Conservation (phyloP, 1,140 invertebrate genomes). For the Sycobia sp. region DNA sequence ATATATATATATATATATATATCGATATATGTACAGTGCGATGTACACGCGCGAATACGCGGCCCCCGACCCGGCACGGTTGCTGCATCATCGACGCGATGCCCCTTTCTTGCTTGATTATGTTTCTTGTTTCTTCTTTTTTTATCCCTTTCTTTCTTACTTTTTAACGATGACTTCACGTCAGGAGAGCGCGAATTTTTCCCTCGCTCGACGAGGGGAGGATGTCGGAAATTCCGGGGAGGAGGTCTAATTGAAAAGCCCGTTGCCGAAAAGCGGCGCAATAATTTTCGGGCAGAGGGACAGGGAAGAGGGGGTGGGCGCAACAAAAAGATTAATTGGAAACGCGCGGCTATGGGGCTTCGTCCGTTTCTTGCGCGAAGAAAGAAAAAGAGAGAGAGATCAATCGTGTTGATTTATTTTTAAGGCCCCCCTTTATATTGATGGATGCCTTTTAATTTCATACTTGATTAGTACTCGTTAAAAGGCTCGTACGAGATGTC, state of each 20-base stretch:
- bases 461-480: conserved; percentile 29
- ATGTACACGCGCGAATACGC: not conserved
- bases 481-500: conserved; percentile 18
- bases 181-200: conserved; percentile 3
- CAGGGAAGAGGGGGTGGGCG: too few relatives aligned
- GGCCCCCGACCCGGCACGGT: not conserved
- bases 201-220: not conserved
- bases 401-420: conserved; percentile 31
- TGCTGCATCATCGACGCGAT: conserved; percentile 3
- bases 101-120: too few relatives aligned
- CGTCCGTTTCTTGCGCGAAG: conserved; percentile 1
- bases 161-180: not conserved
- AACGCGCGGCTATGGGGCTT: not conserved
- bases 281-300: too few relatives aligned
- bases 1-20: too few relatives aligned
- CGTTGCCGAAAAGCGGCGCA: too few relatives aligned
- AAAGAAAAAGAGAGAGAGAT: too few relatives aligned
- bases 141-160: too few relatives aligned
- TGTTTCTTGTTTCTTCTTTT: too few relatives aligned
- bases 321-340: conserved; percentile 22
- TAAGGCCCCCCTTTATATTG: conserved; percentile 5
- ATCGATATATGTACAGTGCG: too few relatives aligned
- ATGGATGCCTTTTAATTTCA: conserved; percentile 27
- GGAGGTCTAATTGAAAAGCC: not conserved
- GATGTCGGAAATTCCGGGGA: too few relatives aligned